These are phyloP conservation scores for Crotalus helleri DNA, from an alignment of 2,113 vertebrate species.

Conservation along the genomic window DNA sequence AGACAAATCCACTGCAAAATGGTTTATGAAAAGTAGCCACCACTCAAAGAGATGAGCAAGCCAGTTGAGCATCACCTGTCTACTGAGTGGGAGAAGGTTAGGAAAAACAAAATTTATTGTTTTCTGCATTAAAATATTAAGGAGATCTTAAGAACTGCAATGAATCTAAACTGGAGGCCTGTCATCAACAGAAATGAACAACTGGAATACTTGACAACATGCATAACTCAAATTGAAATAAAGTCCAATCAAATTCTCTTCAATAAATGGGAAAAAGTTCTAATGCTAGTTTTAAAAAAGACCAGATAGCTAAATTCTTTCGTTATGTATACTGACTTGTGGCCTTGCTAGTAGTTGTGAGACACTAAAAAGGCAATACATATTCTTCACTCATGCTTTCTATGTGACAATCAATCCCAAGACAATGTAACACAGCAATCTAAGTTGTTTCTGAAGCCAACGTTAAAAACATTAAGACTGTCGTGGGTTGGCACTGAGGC, in stretches of 20 bases:
- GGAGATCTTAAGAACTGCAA: constrained; percentile 71
- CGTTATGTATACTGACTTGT: neutral
- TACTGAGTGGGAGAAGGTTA: constrained; percentile 64
- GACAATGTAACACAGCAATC: neutral
- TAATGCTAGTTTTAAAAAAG: constrained; percentile 53
- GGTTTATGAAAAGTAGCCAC: constrained; percentile 32
- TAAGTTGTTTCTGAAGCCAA: neutral
- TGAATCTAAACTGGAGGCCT: constrained; percentile 72
- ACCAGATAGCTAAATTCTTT: constrained; percentile 23
- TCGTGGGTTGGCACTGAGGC: neutral
- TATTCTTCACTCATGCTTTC: neutral
- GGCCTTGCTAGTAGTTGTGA: neutral
- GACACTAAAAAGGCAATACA: neutral
- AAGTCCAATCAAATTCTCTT: constrained; percentile 55
- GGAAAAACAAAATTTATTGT: constrained; percentile 75
- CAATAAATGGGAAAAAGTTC: constrained; percentile 63
- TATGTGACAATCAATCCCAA: neutral
- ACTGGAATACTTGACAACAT: constrained; percentile 67
- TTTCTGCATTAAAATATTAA: constrained; percentile 76
- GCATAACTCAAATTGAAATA: constrained; percentile 66
- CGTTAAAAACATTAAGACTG: neutral
- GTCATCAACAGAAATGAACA: constrained; percentile 67
- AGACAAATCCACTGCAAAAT: constrained; percentile 44
- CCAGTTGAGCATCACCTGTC: constrained; percentile 52
- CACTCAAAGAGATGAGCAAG: constrained; percentile 55